Base-by-base conservation (phyloP, 2,797 vertebrate species). In the Danio tinwini region DNA sequence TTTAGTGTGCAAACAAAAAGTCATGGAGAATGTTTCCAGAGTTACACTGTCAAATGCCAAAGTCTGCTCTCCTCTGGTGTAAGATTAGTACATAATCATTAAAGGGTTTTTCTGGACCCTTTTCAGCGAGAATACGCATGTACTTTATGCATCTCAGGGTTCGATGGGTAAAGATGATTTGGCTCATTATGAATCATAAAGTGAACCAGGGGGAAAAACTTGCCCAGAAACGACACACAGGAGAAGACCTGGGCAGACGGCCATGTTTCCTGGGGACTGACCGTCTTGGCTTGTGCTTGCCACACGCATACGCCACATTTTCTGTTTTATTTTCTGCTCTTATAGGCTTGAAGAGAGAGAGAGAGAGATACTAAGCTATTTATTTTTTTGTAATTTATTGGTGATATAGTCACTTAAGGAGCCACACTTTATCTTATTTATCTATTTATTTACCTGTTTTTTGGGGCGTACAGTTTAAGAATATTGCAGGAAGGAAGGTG, bases 111-210 rank as follows among this genome's bases (percentile, higher is more conserved):
- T 42, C 62, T 83, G 71, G 47, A 55, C 61, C 42, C 16, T n/a
- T 50, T 64, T 72, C 61, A 45, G 78, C 29, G 16, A 42, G 65
- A 42, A 39, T 37, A 19, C 11, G 11, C 44, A 78, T 64, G 47
- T 19, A 61, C 61, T 75, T 79, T 56, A 64, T 81, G 37, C 39
- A 55, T 83, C 82, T 75, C 40, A 50, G 74, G 45, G 5, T 62
- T 80, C 19, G 45, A 74, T 77, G 59, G 40, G 79, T 83, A 83
- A 86, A 83, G 81, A 86, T 81, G 72, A 83, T 83, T 82, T 86
- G 82, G 83, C 83, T 84, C 61, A 64, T 82, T 83, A 82, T 74
- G 75, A 82, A 73, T 77, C 73, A 44, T 63, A 72, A 69, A 14
- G 19, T 49, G 74, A 83, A 83, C 75, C 74, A 65, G 56, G 68